A percentile compares a stretch with the other conserved stretches of the same genome.
Evolutionary conservation across 1,140 invertebrate genomes (phyloP).

Genomic region (Lithobius niger): DNA sequence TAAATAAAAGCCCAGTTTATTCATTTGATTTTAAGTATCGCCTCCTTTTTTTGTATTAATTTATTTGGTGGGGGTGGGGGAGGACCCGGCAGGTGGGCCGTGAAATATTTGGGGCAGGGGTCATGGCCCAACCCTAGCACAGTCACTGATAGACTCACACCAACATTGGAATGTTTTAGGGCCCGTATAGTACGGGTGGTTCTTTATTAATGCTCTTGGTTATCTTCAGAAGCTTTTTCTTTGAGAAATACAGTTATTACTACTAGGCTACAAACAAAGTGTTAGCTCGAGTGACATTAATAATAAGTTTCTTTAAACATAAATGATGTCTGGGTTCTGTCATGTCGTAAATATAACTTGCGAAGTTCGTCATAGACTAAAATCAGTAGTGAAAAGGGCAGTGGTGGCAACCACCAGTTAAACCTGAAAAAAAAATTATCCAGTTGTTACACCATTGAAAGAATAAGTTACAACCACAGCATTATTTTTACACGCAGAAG

Average conservation of each 20-base stretch:
- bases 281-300: too few species aligned
- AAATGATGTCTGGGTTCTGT: conserved; percentile 96
- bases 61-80: too few species aligned
- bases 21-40: too few species aligned
- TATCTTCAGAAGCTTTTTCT: not conserved
- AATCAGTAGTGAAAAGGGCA: conserved; percentile 92
- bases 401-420: conserved; percentile 94
- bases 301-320: conserved; percentile 98
- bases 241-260: not conserved
- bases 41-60: too few species aligned
- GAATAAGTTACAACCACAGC: too few species aligned
- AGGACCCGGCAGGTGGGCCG: too few species aligned
- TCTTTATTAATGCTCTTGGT: conserved; percentile 2
- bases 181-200: not conserved
- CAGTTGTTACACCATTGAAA: too few species aligned
- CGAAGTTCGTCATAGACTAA: conserved; percentile 95
- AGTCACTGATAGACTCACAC: not conserved
- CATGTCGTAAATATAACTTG: conserved; percentile 88
- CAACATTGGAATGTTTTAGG: not conserved
- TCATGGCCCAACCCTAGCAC: not conserved
- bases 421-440: conserved; percentile 49
- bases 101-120: not conserved
- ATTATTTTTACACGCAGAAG: too few species aligned
- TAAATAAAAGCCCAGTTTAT: too few species aligned
- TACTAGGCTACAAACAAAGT: not conserved